A percentile compares a stretch with the other conserved stretches of the same genome.
These are phyloP conservation scores for Bombus impatiens DNA, from an alignment of 1,140 invertebrate genomes.

Conservation along the genomic window DNA sequence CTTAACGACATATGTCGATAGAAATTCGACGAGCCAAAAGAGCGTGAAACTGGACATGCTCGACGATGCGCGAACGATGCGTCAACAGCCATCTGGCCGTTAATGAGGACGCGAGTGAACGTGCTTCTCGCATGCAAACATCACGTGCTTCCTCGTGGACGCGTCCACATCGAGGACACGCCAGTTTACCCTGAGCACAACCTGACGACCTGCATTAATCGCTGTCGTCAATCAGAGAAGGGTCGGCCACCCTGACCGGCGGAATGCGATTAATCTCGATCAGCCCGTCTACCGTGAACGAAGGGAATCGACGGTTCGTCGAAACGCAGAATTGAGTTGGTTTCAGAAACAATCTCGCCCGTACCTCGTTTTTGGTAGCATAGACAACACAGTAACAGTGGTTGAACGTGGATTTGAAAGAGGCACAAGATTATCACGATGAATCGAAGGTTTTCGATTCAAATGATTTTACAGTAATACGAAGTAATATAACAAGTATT, in stretches of 20 bases:
- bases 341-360: slow-evolving; percentile 36
- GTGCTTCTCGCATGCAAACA: slow-evolving; percentile 32
- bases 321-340: slow-evolving; percentile 48
- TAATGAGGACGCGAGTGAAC: slow-evolving; percentile 40
- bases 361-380: not conserved
- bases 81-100: slow-evolving; percentile 48
- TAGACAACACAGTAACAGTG: not conserved
- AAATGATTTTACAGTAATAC: no score
- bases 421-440: no score
- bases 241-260: not conserved
- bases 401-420: not conserved
- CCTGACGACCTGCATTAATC: slow-evolving; percentile 68
- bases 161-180: slow-evolving; percentile 36
- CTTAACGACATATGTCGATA: slow-evolving; percentile 22
- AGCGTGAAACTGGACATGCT: not conserved
- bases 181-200: slow-evolving; percentile 54
- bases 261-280: slow-evolving; percentile 70
- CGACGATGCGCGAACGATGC: slow-evolving; percentile 43
- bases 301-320: slow-evolving; percentile 51
- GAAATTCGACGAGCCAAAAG: slow-evolving; percentile 42
- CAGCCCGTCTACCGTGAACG: slow-evolving; percentile 54
- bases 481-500: no score
- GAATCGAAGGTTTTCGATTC: no score
- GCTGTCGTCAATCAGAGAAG: slow-evolving; percentile 65
- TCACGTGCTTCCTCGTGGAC: slow-evolving; percentile 23